Percentiles rank a stretch among this genome's conserved stretches.
phyloP scores from a whole-genome alignment of 2,888 invertebrate genomes.

The Cerastoderma edule region DNA sequence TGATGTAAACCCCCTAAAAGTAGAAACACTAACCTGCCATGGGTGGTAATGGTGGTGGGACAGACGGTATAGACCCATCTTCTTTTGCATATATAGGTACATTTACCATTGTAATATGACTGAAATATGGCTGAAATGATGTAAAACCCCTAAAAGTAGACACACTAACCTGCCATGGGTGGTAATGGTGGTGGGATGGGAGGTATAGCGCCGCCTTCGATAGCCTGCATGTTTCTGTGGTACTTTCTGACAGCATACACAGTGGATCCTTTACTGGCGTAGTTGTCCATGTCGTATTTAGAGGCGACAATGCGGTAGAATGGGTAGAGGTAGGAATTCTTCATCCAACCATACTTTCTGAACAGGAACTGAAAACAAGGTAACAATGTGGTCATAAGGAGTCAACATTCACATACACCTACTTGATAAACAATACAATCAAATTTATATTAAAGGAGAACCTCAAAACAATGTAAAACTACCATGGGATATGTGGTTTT shows the following conservation, averaged over 20 bases:
- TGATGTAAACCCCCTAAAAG: too few species aligned
- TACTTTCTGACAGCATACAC: conserved; percentile 80
- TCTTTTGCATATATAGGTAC: too few species aligned
- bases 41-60: conserved; percentile 50
- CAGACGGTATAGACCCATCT: too few species aligned
- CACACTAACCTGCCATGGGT: conserved; percentile 2
- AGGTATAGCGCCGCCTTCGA: conserved; percentile 41
- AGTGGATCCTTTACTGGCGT: conserved; percentile 81
- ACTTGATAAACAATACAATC: too few species aligned
- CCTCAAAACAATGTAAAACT: too few species aligned
- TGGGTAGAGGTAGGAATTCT: conserved; percentile 77
- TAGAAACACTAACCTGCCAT: conserved; percentile 4
- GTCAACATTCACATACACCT: too few species aligned
- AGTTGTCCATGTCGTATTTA: conserved; percentile 81
- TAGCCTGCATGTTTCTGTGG: conserved; percentile 74
- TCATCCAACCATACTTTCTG: conserved; percentile 82
- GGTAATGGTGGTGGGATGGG: conserved; percentile 53
- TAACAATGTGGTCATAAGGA: too few species aligned
- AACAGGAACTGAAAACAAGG: conserved; percentile 78
- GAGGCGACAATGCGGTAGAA: conserved; percentile 76
- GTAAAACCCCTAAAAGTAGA: too few species aligned
- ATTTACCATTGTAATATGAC: too few species aligned
- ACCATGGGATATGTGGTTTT: too few species aligned
- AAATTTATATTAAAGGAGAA: too few species aligned
- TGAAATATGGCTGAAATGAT: too few species aligned